Percentiles rank a stretch among this genome's conserved stretches.
phyloP scores from a whole-genome alignment of 2,113 vertebrate species.

The Eclectus roratus region DNA sequence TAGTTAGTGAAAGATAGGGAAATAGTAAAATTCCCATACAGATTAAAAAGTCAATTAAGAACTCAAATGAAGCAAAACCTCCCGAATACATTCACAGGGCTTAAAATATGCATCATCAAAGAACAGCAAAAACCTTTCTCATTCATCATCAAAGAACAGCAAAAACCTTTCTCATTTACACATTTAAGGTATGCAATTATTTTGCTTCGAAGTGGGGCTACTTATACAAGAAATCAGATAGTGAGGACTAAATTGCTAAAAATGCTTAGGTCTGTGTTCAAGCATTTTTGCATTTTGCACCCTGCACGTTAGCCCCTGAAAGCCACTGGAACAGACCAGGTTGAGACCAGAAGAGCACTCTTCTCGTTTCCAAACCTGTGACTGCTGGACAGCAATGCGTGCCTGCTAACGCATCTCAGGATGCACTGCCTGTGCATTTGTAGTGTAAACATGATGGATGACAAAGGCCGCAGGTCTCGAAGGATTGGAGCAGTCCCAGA shows the following conservation, averaged over 20 bases:
- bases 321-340: background rate
- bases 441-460: constrained; percentile 32
- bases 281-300: background rate
- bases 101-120: background rate
- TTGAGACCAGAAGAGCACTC: background rate
- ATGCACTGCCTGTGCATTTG: background rate
- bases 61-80: background rate
- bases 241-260: background rate
- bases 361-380: background rate
- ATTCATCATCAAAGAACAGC: background rate
- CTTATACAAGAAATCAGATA: background rate
- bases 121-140: background rate
- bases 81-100: background rate
- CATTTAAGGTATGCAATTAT: background rate
- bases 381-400: background rate
- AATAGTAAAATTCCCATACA: background rate
- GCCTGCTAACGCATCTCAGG: background rate
- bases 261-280: background rate
- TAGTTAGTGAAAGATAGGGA: background rate
- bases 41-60: background rate
- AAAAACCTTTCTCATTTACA: background rate
- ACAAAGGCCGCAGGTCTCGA: background rate
- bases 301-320: background rate
- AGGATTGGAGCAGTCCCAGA: background rate
- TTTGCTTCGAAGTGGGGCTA: background rate